Base-by-base conservation (phyloP, 2,888 invertebrate genomes). In the Spicauda simplicius region DNA sequence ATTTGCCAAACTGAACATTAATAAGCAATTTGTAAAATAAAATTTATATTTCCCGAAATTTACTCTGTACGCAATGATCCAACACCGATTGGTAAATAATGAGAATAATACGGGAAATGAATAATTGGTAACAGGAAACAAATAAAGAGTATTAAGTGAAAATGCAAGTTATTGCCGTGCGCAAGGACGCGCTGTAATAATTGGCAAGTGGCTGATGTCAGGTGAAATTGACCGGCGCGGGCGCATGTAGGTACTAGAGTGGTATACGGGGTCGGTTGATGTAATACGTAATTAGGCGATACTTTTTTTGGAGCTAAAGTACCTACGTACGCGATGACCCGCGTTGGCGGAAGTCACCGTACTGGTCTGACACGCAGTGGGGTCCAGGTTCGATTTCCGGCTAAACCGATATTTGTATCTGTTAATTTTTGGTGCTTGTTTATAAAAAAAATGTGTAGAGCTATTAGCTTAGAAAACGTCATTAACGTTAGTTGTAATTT, bases 181-280 rank as follows among this genome's bases (percentile, higher is more conserved):
- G 64, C 68, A 70, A 69, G 69, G 71, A 69, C 69, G 63, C 67
- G 69, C 70, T 67, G 60, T 70, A 69, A 71, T 73, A 71, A 74
- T 69, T 68, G 72, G 64, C 50, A 67, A 54, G 58, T 41, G 48
- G 62, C 50, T 59, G 12, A 59, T 69, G 62, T 70, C 70, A 69
- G 73, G 76, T 72, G 75, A 75, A 75, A 76, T 75, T 73, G 72
- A 71, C 67, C 72, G 72, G 63, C 58, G 69, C 69, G 70, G 57
- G 68, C 68, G 70, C 72, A 68, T 53, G 59, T 58, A 45, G 20
- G 16, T 50, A 37, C 33, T 37, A 25, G 14, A 58, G 58, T 50
- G n/a, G 50, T 3, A 18, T 33, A 60, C 50, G 48, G 59, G 50
- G 59, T 33, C 59, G 18, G 30, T 50, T 60, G 59, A 50, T 45